phyloP scores from a whole-genome alignment of 2,888 invertebrate genomes.

The Sipha maydis region DNA sequence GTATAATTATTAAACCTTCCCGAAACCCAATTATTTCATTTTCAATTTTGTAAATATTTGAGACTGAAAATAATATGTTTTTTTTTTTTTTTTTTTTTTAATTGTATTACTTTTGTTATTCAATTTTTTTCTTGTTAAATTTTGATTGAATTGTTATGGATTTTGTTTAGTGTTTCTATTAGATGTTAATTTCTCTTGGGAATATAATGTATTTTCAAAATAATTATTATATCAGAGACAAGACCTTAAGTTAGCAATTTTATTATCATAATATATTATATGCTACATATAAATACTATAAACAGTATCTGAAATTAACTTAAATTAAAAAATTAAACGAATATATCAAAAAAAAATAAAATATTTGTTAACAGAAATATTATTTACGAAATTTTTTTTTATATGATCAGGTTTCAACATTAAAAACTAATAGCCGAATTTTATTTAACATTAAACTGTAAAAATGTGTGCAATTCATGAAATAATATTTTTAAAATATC shows the following conservation, averaged over 20 bases:
- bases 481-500: too few species aligned
- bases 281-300: too few species aligned
- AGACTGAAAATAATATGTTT: not conserved
- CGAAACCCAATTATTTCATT: not conserved
- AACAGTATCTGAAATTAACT: not conserved
- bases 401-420: too few species aligned
- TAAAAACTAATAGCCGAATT: too few species aligned
- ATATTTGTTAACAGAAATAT: not conserved
- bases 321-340: not conserved
- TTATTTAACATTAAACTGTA: too few species aligned
- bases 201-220: slow-evolving; percentile 4
- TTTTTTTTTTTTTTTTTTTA: not conserved
- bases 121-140: slow-evolving; percentile 29
- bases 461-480: too few species aligned
- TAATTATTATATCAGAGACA: not conserved
- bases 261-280: not conserved
- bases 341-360: not conserved
- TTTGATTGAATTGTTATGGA: slow-evolving; percentile 11
- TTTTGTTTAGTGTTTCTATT: not conserved
- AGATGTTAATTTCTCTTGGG: slow-evolving; percentile 18
- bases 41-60: not conserved
- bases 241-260: not conserved
- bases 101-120: slow-evolving; percentile 4
- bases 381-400: not conserved
- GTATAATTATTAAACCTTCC: not conserved